Conservation (phyloP, 2,888 invertebrate species). For the Lycia hirtaria region DNA sequence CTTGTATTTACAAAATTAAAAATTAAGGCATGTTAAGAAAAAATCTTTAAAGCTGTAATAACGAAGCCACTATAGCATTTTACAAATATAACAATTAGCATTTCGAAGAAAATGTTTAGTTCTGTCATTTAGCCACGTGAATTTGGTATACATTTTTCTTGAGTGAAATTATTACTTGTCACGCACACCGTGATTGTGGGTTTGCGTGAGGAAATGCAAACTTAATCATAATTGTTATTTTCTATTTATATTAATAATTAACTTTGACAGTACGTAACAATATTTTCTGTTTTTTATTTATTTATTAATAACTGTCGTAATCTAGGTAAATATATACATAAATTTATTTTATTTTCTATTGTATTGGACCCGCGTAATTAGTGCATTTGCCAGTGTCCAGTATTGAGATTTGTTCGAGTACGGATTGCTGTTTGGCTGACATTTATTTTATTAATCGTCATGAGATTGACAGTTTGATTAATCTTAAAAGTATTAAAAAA, state of each 20-base stretch:
- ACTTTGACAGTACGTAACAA: slow-evolving; percentile 7
- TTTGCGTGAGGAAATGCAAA: slow-evolving; percentile 20
- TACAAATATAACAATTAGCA: not conserved
- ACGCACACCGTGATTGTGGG: slow-evolving; percentile 16
- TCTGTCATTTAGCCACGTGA: not conserved
- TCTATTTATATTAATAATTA: slow-evolving; percentile 11
- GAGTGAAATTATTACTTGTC: slow-evolving; percentile 20
- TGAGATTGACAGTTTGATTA: too few relatives aligned
- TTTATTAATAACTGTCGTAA: not conserved
- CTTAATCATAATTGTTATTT: slow-evolving; percentile 16
- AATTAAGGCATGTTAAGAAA: too few relatives aligned
- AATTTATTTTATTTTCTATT: too few relatives aligned
- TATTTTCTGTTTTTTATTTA: not conserved
- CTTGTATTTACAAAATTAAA: not conserved
- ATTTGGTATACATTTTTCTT: too few relatives aligned
- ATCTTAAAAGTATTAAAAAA: too few relatives aligned
- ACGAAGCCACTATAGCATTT: not conserved
- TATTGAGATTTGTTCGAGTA: too few relatives aligned
- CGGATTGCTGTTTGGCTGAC: too few relatives aligned
- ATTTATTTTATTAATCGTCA: too few relatives aligned
- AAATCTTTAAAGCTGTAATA: too few relatives aligned
- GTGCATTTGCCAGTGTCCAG: too few relatives aligned
- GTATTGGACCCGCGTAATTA: too few relatives aligned
- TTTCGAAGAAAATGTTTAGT: not conserved
- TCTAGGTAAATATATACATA: not conserved